Evolutionary conservation across 2,888 invertebrate species (phyloP), one percentile per base, ranked within the genome.

Genomic region (Clostera curtula): DNA sequence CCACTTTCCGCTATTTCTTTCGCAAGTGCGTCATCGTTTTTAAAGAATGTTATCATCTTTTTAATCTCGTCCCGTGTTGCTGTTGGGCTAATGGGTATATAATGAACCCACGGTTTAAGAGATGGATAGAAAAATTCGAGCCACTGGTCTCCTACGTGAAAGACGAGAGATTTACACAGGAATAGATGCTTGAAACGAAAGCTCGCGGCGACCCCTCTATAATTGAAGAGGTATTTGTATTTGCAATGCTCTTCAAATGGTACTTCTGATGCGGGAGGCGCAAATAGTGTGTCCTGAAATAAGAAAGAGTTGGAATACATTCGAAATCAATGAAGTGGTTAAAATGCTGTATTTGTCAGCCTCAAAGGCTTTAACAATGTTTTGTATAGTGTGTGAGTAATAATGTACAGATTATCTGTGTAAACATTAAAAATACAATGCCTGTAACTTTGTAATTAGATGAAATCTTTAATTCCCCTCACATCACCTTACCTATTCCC

Each of bases 131-230:
- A 98, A 70, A 98, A 98, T 79, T 98, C 98, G 18, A 89, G 79
- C 97, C 97, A 98, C 40, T 96, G 93, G 47, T 93, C 86, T 0
- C 97, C 97, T 1, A 97, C 96, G 67, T 98, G 97, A 56, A 97
- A 95, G 1, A 98, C 94, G 18, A 97, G 71, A 0, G 97, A 97
- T 49, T 91, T 90, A 63, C 98, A 98, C 1, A 98, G 79, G 56
- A 98, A 95, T 19, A 98, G 85, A 76, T 98, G 97, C 65, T 97
- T 97, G 27, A 97, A 89, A n/a, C 98, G 88, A 61, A 98, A 98
- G 68, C 97, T 97, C 5, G 98, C 98, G 2, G 98, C 97, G 0
- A 98, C 97, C 2, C 98, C 98, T 42, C 97, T 89, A 63, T 95
- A 98, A 82, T 98, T 98, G 63, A 98, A 97, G 19, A 98, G 84